Conservation (phyloP, 2,797 vertebrate genomes). For the Acanthornis magna region DNA sequence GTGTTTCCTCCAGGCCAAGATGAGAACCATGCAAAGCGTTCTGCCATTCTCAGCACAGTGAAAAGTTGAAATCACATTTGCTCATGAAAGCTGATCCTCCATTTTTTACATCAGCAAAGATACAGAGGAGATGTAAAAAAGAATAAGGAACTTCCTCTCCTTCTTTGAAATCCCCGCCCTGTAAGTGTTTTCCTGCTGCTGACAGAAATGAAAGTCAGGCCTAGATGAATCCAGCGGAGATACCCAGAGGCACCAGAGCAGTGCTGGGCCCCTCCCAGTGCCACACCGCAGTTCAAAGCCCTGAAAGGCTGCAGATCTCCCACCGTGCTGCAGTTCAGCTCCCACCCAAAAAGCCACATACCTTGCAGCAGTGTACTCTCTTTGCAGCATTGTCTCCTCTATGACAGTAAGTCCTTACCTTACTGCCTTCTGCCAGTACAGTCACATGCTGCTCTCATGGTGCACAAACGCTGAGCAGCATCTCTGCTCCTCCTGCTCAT, state of each 20-base stretch:
- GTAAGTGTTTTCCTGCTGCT: not conserved
- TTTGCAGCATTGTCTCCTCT: not conserved
- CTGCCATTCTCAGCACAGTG: not conserved
- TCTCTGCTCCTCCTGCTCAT: not conserved
- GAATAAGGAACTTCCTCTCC: not conserved
- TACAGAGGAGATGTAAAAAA: not conserved
- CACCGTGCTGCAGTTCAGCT: not conserved
- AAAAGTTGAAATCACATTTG: constrained; percentile 2
- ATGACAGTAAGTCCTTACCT: not conserved
- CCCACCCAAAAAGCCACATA: accelerated
- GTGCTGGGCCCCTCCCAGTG: not conserved
- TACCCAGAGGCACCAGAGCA: not conserved
- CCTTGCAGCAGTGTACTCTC: not conserved
- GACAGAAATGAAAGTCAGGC: constrained; percentile 31
- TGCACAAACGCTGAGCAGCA: not conserved
- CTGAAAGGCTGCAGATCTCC: not conserved
- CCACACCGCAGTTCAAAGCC: not conserved
- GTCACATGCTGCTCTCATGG: not conserved
- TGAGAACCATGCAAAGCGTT: not conserved
- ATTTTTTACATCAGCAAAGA: not conserved
- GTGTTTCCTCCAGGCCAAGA: not conserved
- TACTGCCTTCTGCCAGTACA: not conserved
- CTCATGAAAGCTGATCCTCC: not conserved
- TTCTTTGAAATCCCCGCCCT: not conserved
- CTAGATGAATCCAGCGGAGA: not conserved